These are phyloP conservation scores for Drosophila mercatorum DNA, from an alignment of 2,888 invertebrate species.

Conservation along the genomic window DNA sequence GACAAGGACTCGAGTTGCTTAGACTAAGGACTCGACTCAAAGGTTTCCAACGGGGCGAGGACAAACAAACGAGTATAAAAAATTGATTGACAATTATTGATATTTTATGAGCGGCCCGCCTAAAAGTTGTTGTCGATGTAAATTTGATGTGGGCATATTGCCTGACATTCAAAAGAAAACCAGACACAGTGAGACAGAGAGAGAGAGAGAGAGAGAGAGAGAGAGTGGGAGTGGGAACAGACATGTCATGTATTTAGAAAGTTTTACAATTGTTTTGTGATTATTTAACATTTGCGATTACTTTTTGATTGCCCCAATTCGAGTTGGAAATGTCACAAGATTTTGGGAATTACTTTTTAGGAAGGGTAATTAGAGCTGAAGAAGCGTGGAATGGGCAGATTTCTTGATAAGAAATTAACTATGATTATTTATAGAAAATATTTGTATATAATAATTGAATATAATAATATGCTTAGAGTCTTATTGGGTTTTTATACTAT, in stretches of 20 bases:
- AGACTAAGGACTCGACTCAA: constrained; percentile 9
- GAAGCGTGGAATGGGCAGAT: not conserved
- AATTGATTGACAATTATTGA: constrained; percentile 72
- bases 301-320: constrained; percentile 17
- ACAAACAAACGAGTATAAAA: constrained; percentile 23
- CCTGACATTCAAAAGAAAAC: constrained; percentile 18
- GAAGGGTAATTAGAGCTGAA: not conserved
- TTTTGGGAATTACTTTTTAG: not conserved
- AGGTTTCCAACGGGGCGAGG: constrained; percentile 16
- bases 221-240: not conserved
- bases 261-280: constrained; percentile 18
- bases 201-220: not conserved
- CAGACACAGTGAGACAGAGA: not conserved
- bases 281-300: constrained; percentile 28
- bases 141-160: constrained; percentile 44
- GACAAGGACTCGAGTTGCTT: not conserved
- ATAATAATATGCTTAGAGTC: no score
- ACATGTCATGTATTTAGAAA: constrained; percentile 12
- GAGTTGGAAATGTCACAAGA: not conserved
- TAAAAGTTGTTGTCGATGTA: constrained; percentile 37
- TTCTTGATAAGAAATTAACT: not conserved
- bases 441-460: not conserved
- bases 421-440: not conserved
- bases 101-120: constrained; percentile 57
- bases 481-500: no score